These are phyloP conservation scores for Operophtera brumata DNA, from an alignment of 2,888 invertebrate genomes.

Conservation along the genomic window DNA sequence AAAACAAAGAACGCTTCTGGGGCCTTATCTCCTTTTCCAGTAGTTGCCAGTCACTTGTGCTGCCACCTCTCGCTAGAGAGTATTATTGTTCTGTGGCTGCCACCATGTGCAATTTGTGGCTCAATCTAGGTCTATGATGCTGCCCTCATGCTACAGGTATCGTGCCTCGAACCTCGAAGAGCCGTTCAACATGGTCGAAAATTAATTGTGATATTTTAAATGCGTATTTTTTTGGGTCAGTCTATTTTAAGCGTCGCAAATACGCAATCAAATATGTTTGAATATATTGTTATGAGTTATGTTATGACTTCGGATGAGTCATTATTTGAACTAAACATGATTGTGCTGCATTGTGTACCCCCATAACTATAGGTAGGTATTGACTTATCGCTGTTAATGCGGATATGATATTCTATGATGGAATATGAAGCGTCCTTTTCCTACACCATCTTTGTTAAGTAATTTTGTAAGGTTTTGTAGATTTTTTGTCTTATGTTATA, in stretches of 20 bases:
- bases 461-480: not conserved
- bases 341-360: not conserved
- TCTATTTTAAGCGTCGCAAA: not conserved
- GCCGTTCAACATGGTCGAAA: not conserved
- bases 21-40: no score
- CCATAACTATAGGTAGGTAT: no score
- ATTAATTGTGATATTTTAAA: not conserved
- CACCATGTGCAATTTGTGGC: no score
- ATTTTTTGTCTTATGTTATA: no score
- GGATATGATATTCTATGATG: no score
- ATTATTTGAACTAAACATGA: conserved; percentile 38
- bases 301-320: not conserved
- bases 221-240: conserved; percentile 1
- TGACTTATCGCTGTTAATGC: no score
- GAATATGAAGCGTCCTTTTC: no score
- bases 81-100: no score
- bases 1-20: no score
- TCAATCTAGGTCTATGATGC: not conserved
- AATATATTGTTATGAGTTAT: not conserved
- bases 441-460: not conserved
- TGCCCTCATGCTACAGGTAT: not conserved
- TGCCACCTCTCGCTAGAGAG: no score
- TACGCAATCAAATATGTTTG: not conserved
- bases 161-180: conserved; percentile 23
- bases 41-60: no score